Base-by-base conservation (phyloP, 64 coral and sea anemone genomes). In the Anthopleura sola region DNA sequence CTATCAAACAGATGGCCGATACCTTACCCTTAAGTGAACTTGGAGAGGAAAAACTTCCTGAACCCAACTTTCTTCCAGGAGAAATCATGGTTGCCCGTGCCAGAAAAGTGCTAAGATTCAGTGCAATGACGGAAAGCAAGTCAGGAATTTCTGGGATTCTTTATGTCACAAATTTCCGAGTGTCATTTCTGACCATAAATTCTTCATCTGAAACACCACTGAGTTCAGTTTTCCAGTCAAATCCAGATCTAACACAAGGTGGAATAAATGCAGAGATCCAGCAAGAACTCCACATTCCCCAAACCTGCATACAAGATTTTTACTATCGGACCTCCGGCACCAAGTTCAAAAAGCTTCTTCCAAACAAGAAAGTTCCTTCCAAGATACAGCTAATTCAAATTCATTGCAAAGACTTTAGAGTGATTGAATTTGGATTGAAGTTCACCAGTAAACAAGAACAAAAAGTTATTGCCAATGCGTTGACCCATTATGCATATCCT, bases 141-240 rank as follows among this genome's bases (percentile, higher is more conserved):
- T 94, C 93, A 64, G 97, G 97, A 19, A 95, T 94, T 38, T 91
- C 93, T n/a, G 97, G 97, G 62, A 90, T 90, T 10, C 75, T 99
- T 34, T 99, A 94, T 83, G 97, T 91, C 49, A 99, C 97, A 50
- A 99, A 99, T 84, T 99, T 99, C 38, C 84, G 97, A 36, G 84
- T 99, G 47, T 92, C 97, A 1, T 99, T 99, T 51, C 81, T 99
- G 36, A 95, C 93, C 11, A 87, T 87, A 34, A 89, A 82, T 69
- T 91, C 93, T 66, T 85, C 83, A 46, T 47, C 77, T 15, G 87
- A 90, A 54, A 92, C 86, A 40, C 78, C 87, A 34, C 85, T 95
- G 28, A 97, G 85, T 68, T 99, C 97, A 24, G 92, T 99, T 20
- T 99, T 99, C n/a, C 92, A 94, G 48, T 99, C 97, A 19, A 99